phyloP scores from a whole-genome alignment of 1,140 invertebrate genomes.

The Scaptodrosophila lebanonensis region DNA sequence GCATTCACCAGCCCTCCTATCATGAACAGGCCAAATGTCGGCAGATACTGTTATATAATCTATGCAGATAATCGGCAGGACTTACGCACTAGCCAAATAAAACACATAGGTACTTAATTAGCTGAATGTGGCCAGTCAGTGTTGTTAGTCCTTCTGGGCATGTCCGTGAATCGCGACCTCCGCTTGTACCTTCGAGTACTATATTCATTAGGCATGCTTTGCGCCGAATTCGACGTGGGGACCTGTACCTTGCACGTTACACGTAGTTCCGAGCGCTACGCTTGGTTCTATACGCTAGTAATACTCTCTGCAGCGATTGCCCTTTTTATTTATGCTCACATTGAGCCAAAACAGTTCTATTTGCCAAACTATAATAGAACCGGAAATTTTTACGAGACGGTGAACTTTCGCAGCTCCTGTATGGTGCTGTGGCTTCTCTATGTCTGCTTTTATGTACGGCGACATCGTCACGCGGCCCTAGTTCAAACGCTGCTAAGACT shows the following conservation, averaged over 20 bases:
- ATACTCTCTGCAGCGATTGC: neutral
- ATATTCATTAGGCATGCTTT: constrained; percentile 36
- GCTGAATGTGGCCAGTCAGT: constrained; percentile 14
- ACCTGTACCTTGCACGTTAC: constrained; percentile 25
- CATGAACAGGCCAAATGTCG: too few relatives aligned
- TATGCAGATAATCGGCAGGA: too few relatives aligned
- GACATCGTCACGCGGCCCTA: constrained; percentile 28
- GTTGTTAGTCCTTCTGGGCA: constrained; percentile 15
- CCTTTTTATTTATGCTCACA: constrained; percentile 24
- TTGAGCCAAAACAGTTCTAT: constrained; percentile 25
- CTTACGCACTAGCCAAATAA: constrained; percentile 5
- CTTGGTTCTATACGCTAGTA: constrained; percentile 9
- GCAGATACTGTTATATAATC: too few relatives aligned
- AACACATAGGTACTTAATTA: constrained; percentile 13
- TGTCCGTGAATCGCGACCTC: constrained; percentile 41
- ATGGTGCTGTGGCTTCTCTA: constrained; percentile 33
- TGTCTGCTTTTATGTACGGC: constrained; percentile 31
- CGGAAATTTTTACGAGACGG: constrained; percentile 45
- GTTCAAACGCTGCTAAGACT: constrained; percentile 28
- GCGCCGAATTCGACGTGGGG: constrained; percentile 28
- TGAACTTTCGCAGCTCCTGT: constrained; percentile 36
- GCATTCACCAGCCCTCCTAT: too few relatives aligned
- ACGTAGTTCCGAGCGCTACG: constrained; percentile 23
- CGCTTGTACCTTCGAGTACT: constrained; percentile 34
- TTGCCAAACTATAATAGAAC: constrained; percentile 39